These are phyloP conservation scores for Nesogale talazaci DNA, from an alignment of 2,113 vertebrate species.

Conservation along the genomic window DNA sequence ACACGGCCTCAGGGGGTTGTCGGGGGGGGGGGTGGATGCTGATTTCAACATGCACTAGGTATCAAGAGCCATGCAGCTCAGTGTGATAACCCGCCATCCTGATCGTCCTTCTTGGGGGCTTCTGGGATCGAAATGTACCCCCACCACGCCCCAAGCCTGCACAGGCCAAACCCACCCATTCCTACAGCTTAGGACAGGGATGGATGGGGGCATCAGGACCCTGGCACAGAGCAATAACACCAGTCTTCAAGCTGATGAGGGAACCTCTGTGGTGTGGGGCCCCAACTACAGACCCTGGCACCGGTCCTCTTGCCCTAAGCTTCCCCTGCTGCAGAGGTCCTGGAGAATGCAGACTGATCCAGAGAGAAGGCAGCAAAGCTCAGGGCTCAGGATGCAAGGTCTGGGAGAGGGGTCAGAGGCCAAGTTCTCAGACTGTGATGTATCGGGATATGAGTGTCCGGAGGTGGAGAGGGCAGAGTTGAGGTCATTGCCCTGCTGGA, in stretches of 20 bases:
- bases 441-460: neutral
- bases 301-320: neutral
- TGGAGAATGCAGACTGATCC: neutral
- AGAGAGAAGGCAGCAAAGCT: neutral
- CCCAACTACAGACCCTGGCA: neutral
- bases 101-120: fast-evolving
- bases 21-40: neutral
- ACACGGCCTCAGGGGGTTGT: neutral
- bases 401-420: neutral
- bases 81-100: fast-evolving
- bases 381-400: fast-evolving
- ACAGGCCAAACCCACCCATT: neutral
- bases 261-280: neutral
- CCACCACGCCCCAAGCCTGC: neutral
- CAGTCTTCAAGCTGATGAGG: neutral
- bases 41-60: neutral
- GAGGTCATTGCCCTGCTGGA: no score
- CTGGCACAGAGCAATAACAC: neutral
- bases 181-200: fast-evolving
- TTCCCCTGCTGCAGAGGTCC: neutral
- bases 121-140: neutral
- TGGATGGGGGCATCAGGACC: neutral
- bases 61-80: neutral
- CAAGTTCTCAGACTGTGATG: no score
- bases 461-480: neutral